Base-by-base conservation (phyloP, 1,140 invertebrate species). In the Drosophila nasuta region DNA sequence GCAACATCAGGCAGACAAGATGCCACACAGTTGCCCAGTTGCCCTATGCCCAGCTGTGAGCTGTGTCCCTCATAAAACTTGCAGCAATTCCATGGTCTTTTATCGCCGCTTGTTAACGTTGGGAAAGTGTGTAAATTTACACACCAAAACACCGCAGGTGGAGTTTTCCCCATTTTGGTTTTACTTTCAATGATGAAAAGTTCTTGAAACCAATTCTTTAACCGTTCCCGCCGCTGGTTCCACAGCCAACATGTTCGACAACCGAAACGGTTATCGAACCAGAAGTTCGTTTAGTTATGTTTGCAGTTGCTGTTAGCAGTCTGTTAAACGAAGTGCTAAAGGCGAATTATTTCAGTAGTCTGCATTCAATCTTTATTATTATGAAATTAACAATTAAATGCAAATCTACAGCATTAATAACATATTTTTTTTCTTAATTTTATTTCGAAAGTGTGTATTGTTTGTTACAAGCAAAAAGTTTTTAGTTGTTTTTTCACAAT, bases 61-160 rank as follows among this genome's bases (percentile, higher is more conserved):
- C 30, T 7, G 20, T 15, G 51, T n/a, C 17, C 74, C 46, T 73
- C 46, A 51, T 63, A 72, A 65, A 48, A 46, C 58, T 52, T 51
- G 10, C 30, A 17, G 52, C 15, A 49, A 49, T 49, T 78, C 25
- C 48, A 38, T 54, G 41, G 48, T 57, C 49, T 82, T 88, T 87
- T 88, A 87, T 87, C 72, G 38, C 69, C 80, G 83, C 79, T 82
- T 87, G 83, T 87, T 87, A 87, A 70, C 77, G 52, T 63, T 58
- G 75, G 54, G 63, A 80, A 85, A 85, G 81, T 85, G 81, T 87
- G 83, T 88, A 83, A 80, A 88, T 88, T 87, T 88, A 87, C 83
- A 87, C 73, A 80, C 72, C 52, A 13, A 69, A 72, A 52, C 64
- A 38, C 75, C 45, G 66, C 75, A 82, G 77, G 69, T 66, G 63